Evolutionary conservation across 2,113 vertebrate genomes (phyloP).

Genomic region (Pterophyllum scalare): DNA sequence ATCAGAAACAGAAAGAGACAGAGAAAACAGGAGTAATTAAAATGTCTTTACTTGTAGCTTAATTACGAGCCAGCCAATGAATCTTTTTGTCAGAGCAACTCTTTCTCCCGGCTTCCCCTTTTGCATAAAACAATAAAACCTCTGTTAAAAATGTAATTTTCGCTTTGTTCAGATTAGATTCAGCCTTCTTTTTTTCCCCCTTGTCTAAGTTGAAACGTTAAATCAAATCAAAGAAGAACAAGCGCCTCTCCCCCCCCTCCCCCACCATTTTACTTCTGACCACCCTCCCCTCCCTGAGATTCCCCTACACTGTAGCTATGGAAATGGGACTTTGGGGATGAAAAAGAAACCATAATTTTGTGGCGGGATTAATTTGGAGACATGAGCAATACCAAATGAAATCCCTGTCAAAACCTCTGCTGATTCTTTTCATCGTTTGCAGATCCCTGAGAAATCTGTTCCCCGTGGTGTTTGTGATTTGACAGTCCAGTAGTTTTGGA

Average conservation of each 20-base stretch:
- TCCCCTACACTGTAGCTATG: conserved; percentile 77
- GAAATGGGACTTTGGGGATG: conserved; percentile 81
- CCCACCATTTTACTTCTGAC: conserved; percentile 37
- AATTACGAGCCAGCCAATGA: conserved; percentile 76
- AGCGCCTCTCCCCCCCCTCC: neutral
- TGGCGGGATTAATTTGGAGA: conserved; percentile 84
- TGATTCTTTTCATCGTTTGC: conserved; percentile 76
- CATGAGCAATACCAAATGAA: conserved; percentile 80
- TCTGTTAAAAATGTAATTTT: conserved; percentile 74
- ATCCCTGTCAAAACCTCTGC: conserved; percentile 81
- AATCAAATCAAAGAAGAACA: conserved; percentile 77
- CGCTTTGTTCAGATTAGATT: conserved; percentile 80
- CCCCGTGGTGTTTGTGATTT: conserved; percentile 78
- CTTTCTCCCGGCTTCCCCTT: conserved; percentile 40
- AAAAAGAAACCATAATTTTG: conserved; percentile 83
- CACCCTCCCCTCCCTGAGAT: conserved; percentile 48
- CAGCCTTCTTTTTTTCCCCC: conserved; percentile 39
- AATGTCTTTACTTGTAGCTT: conserved; percentile 78
- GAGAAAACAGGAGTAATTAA: conserved; percentile 75
- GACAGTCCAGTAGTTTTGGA: conserved; percentile 83
- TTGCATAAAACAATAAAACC: conserved; percentile 76
- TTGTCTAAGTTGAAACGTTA: conserved; percentile 74
- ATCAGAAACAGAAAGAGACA: conserved; percentile 53
- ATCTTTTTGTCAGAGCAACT: conserved; percentile 73
- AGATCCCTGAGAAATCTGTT: conserved; percentile 77